Base-by-base conservation (phyloP, 2,113 vertebrate species). In the Catharus fuscescens region DNA sequence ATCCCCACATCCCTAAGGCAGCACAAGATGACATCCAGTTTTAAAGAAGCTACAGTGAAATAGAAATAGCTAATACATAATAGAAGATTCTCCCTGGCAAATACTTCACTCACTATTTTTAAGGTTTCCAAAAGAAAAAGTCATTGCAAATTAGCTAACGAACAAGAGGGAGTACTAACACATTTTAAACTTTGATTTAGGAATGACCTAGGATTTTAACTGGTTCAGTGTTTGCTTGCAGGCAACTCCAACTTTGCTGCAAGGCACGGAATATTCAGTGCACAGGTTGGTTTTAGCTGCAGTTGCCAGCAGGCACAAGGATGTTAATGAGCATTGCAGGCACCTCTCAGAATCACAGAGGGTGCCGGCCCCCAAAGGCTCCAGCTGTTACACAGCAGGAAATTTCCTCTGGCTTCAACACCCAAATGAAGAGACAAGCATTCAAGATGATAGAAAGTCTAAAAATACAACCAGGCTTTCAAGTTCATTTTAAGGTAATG, bases 1-100 rank as follows among this genome's bases (percentile, higher is more conserved):
- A 99, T 40, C 99, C 99, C 99, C 99, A 99, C 99, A 99, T 99
- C 56, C 99, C 99, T 99, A 88, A 32, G 88, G 94, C 8, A 53
- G 6, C 88, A 87, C 42, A 76, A 82, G 42, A 83, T 9, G 3
- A 87, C 40, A 48, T 17, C n/a, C 40, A 86, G 42, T 64, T 73
- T 74, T 40, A 87, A 66, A 80, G 34, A 57, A 77, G 42, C 24
- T 52, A 65, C 20, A 54, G 42, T n/a, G n/a, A 91, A 86, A 67
- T 0, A 86, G 78, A 82, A 87, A 52, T 2, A 47, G 28, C 47
- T 90, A 62, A 60, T 34, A 60, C 50, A 44, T 34, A 12, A 52
- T 21, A 42, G 26, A 45, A 59, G 7, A 32, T 50, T 65, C 56
- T 73, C 18, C 17, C 29, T 48, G 24, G 54, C 57, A 79, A 52